Evolutionary conservation across 2,888 invertebrate genomes (phyloP), one percentile per base, ranked within the genome.

Genomic region (Harpalus rufipes): DNA sequence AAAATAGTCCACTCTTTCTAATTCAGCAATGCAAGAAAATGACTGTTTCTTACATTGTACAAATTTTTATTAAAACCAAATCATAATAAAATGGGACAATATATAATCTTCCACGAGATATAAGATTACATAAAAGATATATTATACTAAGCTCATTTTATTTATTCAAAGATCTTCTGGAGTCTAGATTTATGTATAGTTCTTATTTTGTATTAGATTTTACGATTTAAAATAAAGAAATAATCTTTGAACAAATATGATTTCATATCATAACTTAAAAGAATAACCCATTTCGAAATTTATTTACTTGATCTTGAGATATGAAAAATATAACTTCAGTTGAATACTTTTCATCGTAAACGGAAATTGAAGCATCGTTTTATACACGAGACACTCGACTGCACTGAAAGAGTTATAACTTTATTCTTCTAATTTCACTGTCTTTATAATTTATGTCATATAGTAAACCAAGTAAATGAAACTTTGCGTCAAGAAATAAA

Each of bases 401-500:
- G 59, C 59, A 65, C 25, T 51, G 12, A 0, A 51, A 10, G n/a
- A 51, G 51, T 74, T 51, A 74, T 44, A 74, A 74, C 21, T 74
- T 74, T 74, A 74, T 72, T 14, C 44, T 44, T 72, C 41, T 72
- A 72, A 72, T 74, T 74, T 56, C 51, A 74, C 21, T 51, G 74
- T 51, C 74, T 18, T 74, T 41, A 21, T 56, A 74, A 74, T 51
- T 74, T 74, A 74, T 74, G 51, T 74, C 74, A 74, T 18, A 16
- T 44, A 74, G 44, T 74, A 74, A 74, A 74, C 41, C 74, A 18
- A 51, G 44, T 68, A 74, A 58, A 78, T 78, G 58, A 58, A 78
- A 78, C 58, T 78, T 80, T 61, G 61, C 39, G 39, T 80, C 80
- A 81, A 56, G 72, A 14, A 81, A 58, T 68, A 81, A 81, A 81